Conservation (phyloP, 2,797 vertebrate genomes). For the Semaprochilodus insignis region DNA sequence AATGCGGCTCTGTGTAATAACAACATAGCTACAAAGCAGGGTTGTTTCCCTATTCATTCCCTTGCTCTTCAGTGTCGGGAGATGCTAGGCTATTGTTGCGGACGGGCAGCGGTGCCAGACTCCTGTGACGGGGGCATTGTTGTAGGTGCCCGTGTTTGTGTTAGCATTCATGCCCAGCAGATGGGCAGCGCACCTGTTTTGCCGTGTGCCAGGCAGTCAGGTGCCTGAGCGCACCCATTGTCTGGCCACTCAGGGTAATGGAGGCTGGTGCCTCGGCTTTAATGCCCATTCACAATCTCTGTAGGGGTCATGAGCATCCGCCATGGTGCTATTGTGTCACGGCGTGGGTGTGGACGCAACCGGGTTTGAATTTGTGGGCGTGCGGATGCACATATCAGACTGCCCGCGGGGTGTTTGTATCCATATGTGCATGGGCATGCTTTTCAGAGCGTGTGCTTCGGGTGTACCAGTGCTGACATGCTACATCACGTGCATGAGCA, state of each 20-base stretch:
- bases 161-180: conserved; percentile 50
- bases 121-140: conserved; percentile 56
- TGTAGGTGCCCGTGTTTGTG: conserved; percentile 34
- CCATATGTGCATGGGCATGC: not conserved
- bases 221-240: conserved; percentile 52
- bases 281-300: conserved; percentile 49
- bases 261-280: conserved; percentile 35
- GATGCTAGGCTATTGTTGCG: conserved; percentile 53
- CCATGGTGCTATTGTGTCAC: not conserved
- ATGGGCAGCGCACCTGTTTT: conserved; percentile 62
- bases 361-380: conserved; percentile 33
- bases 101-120: conserved; percentile 17
- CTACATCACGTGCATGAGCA: not conserved
- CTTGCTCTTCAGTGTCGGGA: not conserved
- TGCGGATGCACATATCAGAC: conserved; percentile 15
- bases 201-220: conserved; percentile 51
- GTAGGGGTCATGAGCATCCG: conserved; percentile 34
- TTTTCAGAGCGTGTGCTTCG: not conserved
- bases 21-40: conserved; percentile 10
- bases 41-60: conserved; percentile 19
- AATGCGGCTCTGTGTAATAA: conserved; percentile 43
- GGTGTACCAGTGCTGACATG: not conserved
- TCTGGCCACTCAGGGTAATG: conserved; percentile 45
- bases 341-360: conserved; percentile 8
- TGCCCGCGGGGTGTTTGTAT: conserved; percentile 14